Conservation (phyloP, 1,140 invertebrate genomes). For the Dreissena rostriformis region DNA sequence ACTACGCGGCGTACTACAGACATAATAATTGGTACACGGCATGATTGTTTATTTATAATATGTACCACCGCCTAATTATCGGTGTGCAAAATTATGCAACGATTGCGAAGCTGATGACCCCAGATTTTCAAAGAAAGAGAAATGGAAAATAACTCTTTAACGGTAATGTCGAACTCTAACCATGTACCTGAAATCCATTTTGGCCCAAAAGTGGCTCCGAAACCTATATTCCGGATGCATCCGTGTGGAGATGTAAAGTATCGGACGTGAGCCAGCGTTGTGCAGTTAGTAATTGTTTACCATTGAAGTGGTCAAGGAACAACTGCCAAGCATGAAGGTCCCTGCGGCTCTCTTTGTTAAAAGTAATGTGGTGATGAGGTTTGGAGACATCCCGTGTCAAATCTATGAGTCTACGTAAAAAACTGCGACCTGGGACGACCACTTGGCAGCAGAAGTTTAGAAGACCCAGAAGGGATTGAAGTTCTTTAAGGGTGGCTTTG, state of each 20-base stretch:
- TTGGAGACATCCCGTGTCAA: conserved; percentile 38
- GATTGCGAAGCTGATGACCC: conserved; percentile 9
- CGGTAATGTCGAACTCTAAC: neutral
- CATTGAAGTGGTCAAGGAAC: conserved; percentile 50
- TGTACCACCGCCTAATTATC: conserved; percentile 42
- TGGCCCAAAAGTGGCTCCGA: conserved; percentile 9
- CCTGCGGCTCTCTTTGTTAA: conserved; percentile 35
- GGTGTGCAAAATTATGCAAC: conserved; percentile 19
- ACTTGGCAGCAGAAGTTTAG: conserved; percentile 51
- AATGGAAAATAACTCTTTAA: conserved; percentile 12
- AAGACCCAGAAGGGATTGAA: conserved; percentile 47
- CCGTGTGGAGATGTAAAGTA: conserved; percentile 23
- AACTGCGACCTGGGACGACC: conserved; percentile 32
- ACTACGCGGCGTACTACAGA: conserved; percentile 43
- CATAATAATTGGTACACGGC: conserved; percentile 34
- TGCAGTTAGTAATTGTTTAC: conserved; percentile 20
- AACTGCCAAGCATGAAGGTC: conserved; percentile 7
- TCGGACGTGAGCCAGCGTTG: conserved; percentile 30
- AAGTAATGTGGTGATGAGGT: conserved; percentile 39
- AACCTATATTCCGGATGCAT: conserved; percentile 24
- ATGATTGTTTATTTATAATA: conserved; percentile 36
- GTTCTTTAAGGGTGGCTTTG: neutral
- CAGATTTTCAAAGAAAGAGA: neutral
- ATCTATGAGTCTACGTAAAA: conserved; percentile 41
- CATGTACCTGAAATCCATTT: conserved; percentile 26